Conservation (phyloP, 2,113 vertebrate genomes). For the Condylura cristata region DNA sequence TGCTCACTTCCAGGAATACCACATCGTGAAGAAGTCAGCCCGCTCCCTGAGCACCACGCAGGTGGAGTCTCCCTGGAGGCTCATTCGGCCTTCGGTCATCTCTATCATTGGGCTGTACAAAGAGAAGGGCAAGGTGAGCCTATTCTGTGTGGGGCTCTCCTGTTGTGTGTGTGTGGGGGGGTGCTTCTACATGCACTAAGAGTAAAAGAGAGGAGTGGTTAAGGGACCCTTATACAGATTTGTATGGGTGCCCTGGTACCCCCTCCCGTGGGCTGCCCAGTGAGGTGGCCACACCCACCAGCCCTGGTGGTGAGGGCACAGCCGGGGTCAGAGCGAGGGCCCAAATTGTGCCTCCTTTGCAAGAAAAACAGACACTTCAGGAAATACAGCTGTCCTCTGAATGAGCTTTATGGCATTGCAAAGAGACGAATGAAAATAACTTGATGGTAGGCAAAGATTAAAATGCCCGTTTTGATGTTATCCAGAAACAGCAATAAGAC, state of each 20-base stretch:
- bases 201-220: background rate
- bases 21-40: conserved; percentile 95
- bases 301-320: background rate
- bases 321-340: background rate
- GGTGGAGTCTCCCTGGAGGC: conserved; percentile 97
- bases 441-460: background rate
- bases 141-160: background rate
- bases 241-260: background rate
- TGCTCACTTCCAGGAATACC: conserved; percentile 90
- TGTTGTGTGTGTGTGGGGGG: too few species aligned
- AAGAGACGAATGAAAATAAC: background rate
- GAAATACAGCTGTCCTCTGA: conserved; percentile 33
- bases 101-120: conserved; percentile 99
- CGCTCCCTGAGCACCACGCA: conserved; percentile 96
- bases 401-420: background rate
- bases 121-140: conserved; percentile 97
- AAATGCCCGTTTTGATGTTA: background rate
- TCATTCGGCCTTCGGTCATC: conserved; percentile 97
- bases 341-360: conserved; percentile 39
- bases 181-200: background rate
- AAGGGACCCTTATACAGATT: background rate
- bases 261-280: background rate
- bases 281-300: background rate
- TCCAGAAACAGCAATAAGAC: conserved; percentile 6
- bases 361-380: conserved; percentile 58